Evolutionary conservation across 2,888 invertebrate genomes (phyloP), one percentile per base, ranked within the genome.

Genomic region (Ferdinandea cuprea): DNA sequence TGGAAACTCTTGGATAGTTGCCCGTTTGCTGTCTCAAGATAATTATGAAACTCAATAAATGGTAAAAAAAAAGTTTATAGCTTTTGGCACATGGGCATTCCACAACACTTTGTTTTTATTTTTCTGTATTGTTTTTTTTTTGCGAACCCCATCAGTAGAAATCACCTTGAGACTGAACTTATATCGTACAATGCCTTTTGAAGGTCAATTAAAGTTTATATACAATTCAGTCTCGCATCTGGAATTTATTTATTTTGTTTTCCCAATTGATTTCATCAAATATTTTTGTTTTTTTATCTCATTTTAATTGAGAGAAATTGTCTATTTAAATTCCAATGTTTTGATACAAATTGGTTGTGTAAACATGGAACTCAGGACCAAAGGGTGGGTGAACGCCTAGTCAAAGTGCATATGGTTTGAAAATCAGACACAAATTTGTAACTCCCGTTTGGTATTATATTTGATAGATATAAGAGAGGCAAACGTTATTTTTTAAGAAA

Each of bases 111-210:
- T 21, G 21, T 15, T 21, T 15, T 21, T 2, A 25, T 21, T 25
- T 63, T 63, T 32, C 40, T 61, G 42, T n/a, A 44, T 6, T n/a
- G 4, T 17, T 25, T 35, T 63, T 15, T 25, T 11, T 1, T 4
- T 13, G 7, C 3, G 15, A n/a, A 17, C 13, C 11, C 15, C 28
- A 15, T n/a, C 54, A 40, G 37, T 15, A 56, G 25, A 13, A 56
- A 40, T 63, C 54, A 71, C 71, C 71, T 78, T 78, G 63, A 78
- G 37, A 72, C 42, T 78, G 63, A 63, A 78, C 56, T 65, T 30
- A 44, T 42, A 54, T 19, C 21, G 19, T 46, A 32, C 21, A 11
- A 13, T 25, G 13, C 2, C 52, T 58, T n/a, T n/a, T 48, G 17
- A 58, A 73, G 58, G 56, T 48, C 48, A 42, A 56, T 68, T 59